A percentile compares a stretch with the other conserved stretches of the same genome.
phyloP scores from a whole-genome alignment of 2,797 vertebrate species.

The Hypotaenidia philippensis region DNA sequence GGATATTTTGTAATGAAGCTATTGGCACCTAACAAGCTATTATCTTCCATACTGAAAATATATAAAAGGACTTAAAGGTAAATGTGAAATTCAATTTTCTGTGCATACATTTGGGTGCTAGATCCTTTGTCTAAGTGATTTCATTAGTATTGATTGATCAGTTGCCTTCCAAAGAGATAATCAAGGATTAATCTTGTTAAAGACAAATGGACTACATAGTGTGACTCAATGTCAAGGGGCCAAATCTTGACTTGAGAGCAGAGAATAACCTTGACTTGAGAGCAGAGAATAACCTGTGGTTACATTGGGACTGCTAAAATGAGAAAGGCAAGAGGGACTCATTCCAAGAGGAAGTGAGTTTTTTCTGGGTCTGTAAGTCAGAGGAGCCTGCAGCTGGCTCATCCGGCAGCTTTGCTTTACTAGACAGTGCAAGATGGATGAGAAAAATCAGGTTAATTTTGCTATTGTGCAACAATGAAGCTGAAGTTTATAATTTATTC shows the following conservation, averaged over 20 bases:
- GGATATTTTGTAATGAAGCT: conserved; percentile 64
- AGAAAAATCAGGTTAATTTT: background rate
- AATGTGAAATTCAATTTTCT: conserved; percentile 22
- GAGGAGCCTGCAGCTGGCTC: conserved; percentile 22
- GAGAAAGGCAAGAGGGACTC: conserved; percentile 17
- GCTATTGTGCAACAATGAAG: background rate
- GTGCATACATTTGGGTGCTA: conserved; percentile 19
- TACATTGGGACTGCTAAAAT: background rate
- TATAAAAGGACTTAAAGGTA: conserved; percentile 40
- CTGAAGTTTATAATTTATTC: background rate
- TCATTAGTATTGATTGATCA: conserved; percentile 49
- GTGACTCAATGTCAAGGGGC: conserved; percentile 5
- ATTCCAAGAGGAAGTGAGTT: conserved; percentile 32
- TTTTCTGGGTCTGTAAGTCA: background rate
- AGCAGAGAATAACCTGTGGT: background rate
- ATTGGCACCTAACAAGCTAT: conserved; percentile 56
- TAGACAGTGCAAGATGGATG: background rate
- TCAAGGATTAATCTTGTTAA: conserved; percentile 33
- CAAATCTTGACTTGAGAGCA: background rate
- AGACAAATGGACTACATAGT: conserved; percentile 44
- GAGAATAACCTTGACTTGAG: background rate
- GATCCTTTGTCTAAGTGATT: conserved; percentile 23
- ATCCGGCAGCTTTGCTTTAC: background rate
- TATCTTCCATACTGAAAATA: conserved; percentile 51
- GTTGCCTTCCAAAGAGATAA: conserved; percentile 49